phyloP scores from a whole-genome alignment of 2,113 vertebrate genomes.

The Peromyscus maniculatus region DNA sequence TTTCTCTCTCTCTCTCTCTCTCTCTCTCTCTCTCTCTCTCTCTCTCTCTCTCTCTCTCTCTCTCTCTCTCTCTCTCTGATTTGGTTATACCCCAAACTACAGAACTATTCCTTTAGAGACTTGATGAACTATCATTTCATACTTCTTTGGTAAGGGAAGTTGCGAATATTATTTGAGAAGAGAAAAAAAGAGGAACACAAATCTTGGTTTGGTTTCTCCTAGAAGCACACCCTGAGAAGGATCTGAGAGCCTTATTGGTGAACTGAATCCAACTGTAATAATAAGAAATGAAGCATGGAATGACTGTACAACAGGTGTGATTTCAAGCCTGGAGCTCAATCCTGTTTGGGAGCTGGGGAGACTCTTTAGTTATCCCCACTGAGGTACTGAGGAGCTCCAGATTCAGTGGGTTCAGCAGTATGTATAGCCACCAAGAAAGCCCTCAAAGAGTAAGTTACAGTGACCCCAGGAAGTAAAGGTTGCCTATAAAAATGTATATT shows the following conservation, averaged over 20 bases:
- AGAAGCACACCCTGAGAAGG: neutral
- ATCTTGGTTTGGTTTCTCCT: neutral
- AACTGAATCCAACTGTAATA: neutral
- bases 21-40: neutral
- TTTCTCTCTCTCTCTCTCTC: neutral
- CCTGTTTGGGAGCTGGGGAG: neutral
- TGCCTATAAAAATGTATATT: neutral
- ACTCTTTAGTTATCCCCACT: neutral
- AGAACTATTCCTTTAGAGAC: neutral
- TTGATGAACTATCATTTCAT: neutral
- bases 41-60: neutral
- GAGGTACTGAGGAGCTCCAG: neutral
- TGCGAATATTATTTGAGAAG: slow-evolving; percentile 39
- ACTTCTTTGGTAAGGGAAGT: neutral
- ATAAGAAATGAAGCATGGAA: neutral
- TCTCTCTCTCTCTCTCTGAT: neutral
- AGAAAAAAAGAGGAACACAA: neutral
- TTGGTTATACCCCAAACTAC: neutral
- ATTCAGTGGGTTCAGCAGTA: neutral
- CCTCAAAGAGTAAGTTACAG: neutral
- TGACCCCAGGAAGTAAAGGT: neutral
- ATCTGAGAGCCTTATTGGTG: neutral
- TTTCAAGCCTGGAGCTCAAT: neutral
- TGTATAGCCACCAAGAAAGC: neutral
- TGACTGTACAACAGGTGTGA: neutral